A percentile compares a stretch with the other conserved stretches of the same genome.
phyloP scores from a whole-genome alignment of 2,888 invertebrate species.

The Encarsia formosa region DNA sequence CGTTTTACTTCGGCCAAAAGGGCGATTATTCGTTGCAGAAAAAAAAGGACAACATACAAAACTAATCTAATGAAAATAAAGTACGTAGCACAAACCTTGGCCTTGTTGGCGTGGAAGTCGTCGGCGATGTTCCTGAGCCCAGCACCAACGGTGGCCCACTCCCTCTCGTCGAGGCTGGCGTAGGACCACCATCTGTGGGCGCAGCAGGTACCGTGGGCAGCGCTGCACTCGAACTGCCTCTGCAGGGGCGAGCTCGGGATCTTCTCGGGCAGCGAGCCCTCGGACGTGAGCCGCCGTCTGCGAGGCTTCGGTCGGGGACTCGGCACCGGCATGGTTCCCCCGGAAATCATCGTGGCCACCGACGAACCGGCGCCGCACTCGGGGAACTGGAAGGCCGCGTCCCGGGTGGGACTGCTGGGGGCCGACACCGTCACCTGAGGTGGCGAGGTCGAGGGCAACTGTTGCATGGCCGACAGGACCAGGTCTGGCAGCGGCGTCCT shows the following conservation, averaged over 20 bases:
- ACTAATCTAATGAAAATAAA: too few relatives aligned
- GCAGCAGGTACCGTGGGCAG: conserved; percentile 34
- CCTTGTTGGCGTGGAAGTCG: conserved; percentile 48
- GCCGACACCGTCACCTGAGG: conserved; percentile 50
- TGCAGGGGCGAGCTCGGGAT: conserved; percentile 19
- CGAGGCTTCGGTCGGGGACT: conserved; percentile 48
- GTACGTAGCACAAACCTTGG: conserved; percentile 45
- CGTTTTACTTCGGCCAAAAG: too few relatives aligned
- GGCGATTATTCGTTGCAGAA: too few relatives aligned
- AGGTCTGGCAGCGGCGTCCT: conserved; percentile 46
- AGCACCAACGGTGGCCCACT: conserved; percentile 47
- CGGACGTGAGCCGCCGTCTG: conserved; percentile 47
- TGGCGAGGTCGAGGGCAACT: conserved; percentile 42
- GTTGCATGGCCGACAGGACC: conserved; percentile 47
- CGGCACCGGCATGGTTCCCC: conserved; percentile 36
- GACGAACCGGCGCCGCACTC: conserved; percentile 34
- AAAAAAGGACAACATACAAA: too few relatives aligned
- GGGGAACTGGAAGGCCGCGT: conserved; percentile 49
- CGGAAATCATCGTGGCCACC: background rate
- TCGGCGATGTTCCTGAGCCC: conserved; percentile 49
- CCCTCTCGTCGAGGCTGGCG: conserved; percentile 40
- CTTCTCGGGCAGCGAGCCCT: conserved; percentile 43
- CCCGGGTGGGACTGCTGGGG: conserved; percentile 48
- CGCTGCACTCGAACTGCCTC: conserved; percentile 21
- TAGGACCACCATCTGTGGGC: conserved; percentile 35